These are phyloP conservation scores for Perca flavescens DNA, from an alignment of 2,113 vertebrate species.

Conservation along the genomic window DNA sequence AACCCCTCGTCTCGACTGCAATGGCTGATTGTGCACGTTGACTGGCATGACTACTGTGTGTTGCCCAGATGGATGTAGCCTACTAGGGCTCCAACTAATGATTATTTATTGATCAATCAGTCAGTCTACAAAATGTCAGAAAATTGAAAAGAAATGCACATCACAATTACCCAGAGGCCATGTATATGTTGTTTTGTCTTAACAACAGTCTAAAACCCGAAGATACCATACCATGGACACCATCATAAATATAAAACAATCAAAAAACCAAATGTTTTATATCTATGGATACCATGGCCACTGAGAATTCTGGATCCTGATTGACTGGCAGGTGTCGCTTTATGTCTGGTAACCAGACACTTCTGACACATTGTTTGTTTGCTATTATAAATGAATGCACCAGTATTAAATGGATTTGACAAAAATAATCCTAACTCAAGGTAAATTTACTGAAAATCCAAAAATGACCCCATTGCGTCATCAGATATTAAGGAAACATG, in stretches of 20 bases:
- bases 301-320: conserved; percentile 11
- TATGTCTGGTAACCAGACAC: neutral
- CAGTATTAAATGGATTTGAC: neutral
- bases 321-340: conserved; percentile 6
- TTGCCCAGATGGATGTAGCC: conserved; percentile 63
- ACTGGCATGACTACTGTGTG: conserved; percentile 40
- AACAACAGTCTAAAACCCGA: neutral
- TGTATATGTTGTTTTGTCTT: neutral
- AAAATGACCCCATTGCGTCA: too few species aligned
- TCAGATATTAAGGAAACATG: too few species aligned
- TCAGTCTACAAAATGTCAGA: conserved; percentile 21
- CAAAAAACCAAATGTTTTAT: too few species aligned
- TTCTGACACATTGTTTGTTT: neutral
- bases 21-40: conserved; percentile 50
- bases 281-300: conserved; percentile 2
- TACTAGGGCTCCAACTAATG: conserved; percentile 26
- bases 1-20: conserved; percentile 52
- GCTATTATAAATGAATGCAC: neutral
- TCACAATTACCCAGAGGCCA: conserved; percentile 5
- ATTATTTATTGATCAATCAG: conserved; percentile 36
- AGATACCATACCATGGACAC: neutral
- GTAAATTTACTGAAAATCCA: neutral
- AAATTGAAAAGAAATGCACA: conserved; percentile 6
- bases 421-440: neutral
- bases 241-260: neutral